Evolutionary conservation across 2,888 invertebrate species (phyloP), one percentile per base, ranked within the genome.

Genomic region (Pyrgus malvae): DNA sequence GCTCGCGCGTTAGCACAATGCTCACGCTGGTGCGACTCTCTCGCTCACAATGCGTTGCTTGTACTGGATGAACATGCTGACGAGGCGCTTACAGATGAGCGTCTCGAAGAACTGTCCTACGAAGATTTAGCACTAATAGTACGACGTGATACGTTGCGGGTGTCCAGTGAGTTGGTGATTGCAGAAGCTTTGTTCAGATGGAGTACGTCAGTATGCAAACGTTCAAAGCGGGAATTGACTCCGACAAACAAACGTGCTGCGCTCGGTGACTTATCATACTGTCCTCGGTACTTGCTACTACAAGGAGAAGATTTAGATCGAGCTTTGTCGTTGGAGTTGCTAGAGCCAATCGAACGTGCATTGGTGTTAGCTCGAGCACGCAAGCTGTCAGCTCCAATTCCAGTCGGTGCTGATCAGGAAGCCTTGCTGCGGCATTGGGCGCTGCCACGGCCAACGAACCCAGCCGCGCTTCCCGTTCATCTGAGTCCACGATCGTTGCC

Each of bases 251-350:
- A 83, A 59, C 79, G 90, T 8, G 81, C 82, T 19, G 87, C 90
- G 3, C 74, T 91, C 1, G 91, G 91, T 0, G 90, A 88, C 57
- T 76, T 91, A 12, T 82, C 93, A 17, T 94, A 92, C 68, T 91
- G 92, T 61, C 93, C 93, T 11, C 90, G 95, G 6, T 95, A 94
- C 67, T 88, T 94, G 58, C 77, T 94, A 42, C 92, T 96, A 90
- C 84, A 89, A 8, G 92, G 93, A 7, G 91, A 91, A 45, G 93
- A 94, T 59, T 92, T 95, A 48, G 89, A 91, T 16, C 92, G 92
- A 0, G 93, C 92, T 11, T 61, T 87, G 40, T 80, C 66, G 0
- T 61, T 86, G 50, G 91, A 91, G 62, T 62, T 90, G 46, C 60
- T 91, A 55, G 87, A 90, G 65, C 89, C 90, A 1, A 80, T 88